phyloP scores from a whole-genome alignment of 2,888 invertebrate species.

The Chymomyza amoena region DNA sequence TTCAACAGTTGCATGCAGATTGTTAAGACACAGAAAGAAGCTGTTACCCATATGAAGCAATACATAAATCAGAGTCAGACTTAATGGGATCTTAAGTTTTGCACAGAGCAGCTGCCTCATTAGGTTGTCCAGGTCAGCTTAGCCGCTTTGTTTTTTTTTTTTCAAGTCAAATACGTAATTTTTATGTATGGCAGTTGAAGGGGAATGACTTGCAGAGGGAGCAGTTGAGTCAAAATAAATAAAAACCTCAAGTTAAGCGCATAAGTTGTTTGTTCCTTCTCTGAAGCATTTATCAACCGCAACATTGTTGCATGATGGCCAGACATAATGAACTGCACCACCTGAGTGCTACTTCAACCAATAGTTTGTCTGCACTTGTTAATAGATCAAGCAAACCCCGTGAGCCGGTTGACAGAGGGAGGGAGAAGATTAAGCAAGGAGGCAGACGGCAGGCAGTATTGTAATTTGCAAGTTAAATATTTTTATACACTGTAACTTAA shows the following conservation, averaged over 20 bases:
- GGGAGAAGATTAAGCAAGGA: background rate
- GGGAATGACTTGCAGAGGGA: constrained; percentile 32
- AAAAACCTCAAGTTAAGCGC: constrained; percentile 66
- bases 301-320: constrained; percentile 59
- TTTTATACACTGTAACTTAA: too few species aligned
- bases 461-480: background rate
- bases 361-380: constrained; percentile 43
- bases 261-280: constrained; percentile 70
- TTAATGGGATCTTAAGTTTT: background rate
- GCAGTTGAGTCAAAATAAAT: constrained; percentile 63
- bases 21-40: constrained; percentile 8
- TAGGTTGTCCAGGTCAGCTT: constrained; percentile 39
- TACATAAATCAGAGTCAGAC: background rate
- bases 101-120: constrained; percentile 46
- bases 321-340: constrained; percentile 51
- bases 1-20: constrained; percentile 50
- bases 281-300: constrained; percentile 62
- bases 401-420: background rate
- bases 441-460: background rate
- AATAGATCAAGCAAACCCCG: constrained; percentile 61
- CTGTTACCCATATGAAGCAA: background rate
- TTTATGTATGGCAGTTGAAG: constrained; percentile 19
- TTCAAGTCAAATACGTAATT: constrained; percentile 26
- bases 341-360: background rate
- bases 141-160: background rate